A percentile compares a stretch with the other conserved stretches of the same genome.
These are phyloP conservation scores for Pygoscelis adeliae DNA, from an alignment of 2,113 vertebrate species.

Conservation along the genomic window DNA sequence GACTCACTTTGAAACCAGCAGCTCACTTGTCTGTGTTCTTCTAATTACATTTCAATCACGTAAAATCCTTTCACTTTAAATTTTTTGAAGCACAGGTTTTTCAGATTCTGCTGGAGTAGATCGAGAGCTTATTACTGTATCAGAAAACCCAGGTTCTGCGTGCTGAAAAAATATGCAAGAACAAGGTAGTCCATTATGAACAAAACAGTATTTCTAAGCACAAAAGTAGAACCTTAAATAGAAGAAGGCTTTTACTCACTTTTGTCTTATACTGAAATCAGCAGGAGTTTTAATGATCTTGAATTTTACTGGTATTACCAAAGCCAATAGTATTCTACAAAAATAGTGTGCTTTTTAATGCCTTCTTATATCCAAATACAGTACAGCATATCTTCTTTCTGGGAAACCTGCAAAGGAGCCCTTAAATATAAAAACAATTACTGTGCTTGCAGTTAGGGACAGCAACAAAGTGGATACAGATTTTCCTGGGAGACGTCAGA, in stretches of 20 bases:
- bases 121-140: rapidly evolving
- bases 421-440: neutral
- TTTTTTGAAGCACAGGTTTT: neutral
- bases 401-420: neutral
- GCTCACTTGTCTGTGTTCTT: neutral
- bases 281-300: neutral
- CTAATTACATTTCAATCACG: neutral
- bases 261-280: neutral
- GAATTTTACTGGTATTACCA: neutral
- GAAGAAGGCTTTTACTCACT: neutral
- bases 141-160: neutral
- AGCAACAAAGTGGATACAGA: neutral
- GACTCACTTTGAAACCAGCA: neutral
- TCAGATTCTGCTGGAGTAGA: neutral
- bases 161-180: neutral
- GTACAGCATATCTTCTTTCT: neutral
- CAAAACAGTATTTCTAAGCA: neutral
- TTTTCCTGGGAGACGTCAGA: neutral
- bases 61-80: neutral
- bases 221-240: neutral
- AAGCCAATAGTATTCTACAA: neutral
- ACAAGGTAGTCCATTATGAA: neutral
- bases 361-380: neutral
- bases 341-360: neutral
- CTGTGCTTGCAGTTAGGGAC: neutral